Conservation (phyloP, 2,113 vertebrate genomes). For the Gadus chalcogrammus region DNA sequence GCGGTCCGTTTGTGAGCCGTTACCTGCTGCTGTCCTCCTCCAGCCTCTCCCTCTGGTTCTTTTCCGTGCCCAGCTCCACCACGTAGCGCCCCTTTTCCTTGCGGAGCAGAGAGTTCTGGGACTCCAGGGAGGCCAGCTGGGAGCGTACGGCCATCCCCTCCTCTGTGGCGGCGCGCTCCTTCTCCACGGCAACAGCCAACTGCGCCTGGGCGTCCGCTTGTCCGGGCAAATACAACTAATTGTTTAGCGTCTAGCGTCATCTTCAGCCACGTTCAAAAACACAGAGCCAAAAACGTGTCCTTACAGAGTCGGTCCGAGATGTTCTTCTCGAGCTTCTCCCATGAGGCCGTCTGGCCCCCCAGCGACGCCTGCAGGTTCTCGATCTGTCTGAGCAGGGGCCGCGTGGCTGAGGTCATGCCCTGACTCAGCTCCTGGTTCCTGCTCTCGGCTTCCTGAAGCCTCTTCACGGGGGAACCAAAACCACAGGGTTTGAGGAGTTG, state of each 20-base stretch:
- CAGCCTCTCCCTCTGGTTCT: conserved; percentile 79
- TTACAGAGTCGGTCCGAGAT: conserved; percentile 94
- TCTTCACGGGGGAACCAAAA: conserved; percentile 45
- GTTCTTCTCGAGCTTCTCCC: conserved; percentile 95
- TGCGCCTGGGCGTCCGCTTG: conserved; percentile 87
- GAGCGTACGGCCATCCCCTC: conserved; percentile 83
- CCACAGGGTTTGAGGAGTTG: no score
- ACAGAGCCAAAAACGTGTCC: background rate
- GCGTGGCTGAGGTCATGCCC: conserved; percentile 88
- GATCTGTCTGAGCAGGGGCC: conserved; percentile 92
- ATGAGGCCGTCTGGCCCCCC: conserved; percentile 86
- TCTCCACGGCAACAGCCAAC: conserved; percentile 88
- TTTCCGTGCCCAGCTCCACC: conserved; percentile 86
- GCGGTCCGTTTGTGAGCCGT: background rate
- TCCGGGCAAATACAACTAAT: background rate
- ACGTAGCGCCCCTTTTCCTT: conserved; percentile 87
- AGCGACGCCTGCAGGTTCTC: conserved; percentile 93
- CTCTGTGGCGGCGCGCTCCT: conserved; percentile 87
- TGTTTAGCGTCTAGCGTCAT: background rate
- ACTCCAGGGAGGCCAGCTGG: conserved; percentile 86
- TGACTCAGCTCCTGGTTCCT: conserved; percentile 96
- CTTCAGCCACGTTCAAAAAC: background rate
- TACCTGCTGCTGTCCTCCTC: conserved; percentile 92
- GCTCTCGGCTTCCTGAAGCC: conserved; percentile 90
- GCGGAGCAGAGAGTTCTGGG: conserved; percentile 88